These are phyloP conservation scores for Chironomus tentans DNA, from an alignment of 2,888 invertebrate species.

Conservation along the genomic window DNA sequence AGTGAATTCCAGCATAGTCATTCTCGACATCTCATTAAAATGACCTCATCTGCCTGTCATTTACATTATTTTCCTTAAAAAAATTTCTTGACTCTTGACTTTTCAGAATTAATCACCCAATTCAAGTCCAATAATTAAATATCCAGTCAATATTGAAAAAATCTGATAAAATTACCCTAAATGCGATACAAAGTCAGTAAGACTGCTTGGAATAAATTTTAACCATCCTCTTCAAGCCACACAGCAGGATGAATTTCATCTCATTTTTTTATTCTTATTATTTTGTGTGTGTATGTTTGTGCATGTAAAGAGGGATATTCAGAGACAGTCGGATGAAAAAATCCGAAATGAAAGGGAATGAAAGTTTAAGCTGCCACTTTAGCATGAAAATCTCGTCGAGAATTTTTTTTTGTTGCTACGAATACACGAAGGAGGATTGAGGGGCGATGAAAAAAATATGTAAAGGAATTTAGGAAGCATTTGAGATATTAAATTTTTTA, in stretches of 20 bases:
- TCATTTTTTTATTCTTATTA: neutral
- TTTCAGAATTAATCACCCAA: no score
- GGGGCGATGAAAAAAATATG: neutral
- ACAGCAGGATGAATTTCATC: conserved; percentile 13
- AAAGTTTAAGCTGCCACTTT: conserved; percentile 19
- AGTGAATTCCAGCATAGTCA: no score
- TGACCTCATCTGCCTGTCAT: no score
- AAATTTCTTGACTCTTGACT: no score
- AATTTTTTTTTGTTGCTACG: neutral
- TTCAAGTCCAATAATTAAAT: no score
- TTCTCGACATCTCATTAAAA: no score
- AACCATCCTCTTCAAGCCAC: neutral
- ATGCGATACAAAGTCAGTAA: no score
- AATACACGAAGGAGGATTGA: neutral
- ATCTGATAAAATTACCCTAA: no score
- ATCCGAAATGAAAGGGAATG: neutral
- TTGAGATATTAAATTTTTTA: neutral
- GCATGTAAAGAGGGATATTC: neutral
- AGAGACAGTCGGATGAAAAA: neutral
- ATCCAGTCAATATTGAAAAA: no score
- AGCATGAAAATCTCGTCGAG: conserved; percentile 4
- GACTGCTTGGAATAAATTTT: neutral
- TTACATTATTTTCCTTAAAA: no score
- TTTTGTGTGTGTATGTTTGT: neutral
- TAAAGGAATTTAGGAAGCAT: neutral